Base-by-base conservation (phyloP, 2,797 vertebrate genomes). In the Setipinna tenuifilis region DNA sequence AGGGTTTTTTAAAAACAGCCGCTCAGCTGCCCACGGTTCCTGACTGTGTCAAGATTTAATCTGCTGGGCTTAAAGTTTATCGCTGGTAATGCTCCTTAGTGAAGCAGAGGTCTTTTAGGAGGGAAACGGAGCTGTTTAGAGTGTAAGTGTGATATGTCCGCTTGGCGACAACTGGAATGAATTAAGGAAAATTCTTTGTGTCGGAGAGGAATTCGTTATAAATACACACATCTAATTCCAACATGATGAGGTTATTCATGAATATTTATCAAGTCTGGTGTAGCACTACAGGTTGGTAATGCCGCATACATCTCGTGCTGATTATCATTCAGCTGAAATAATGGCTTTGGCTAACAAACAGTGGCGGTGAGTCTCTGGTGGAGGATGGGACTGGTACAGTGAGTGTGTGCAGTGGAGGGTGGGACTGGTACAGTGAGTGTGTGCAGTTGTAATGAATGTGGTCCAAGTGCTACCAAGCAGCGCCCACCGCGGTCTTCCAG, bases 361-460 rank as follows among this genome's bases (percentile, higher is more conserved):
- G 35, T 78, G 35, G 35, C 21, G 6, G 31, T 17, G 17, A 21
- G 6, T 78, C 31, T 78, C 16, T 78, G 17, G 9, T 78, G 71
- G 71, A 44, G 71, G 31, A 17, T 10, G 16, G 16, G 71, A 19
- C 16, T 44, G 71, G 31, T 0, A 3, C 4, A 4, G 31, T 16
- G 17, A 7, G 19, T 78, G 16, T 78, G 16, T 78, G 16, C 10
- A 10, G 16, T 35, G 28, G 68, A 35, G 68, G 28, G 31, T 9
- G 14, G 14, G 68, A 17, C 14, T 41, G 68, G 28, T 1, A 2
- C 4, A 4, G 31, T 16, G 17, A 6, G 31, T 41, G 68, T 41
- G 28, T 35, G 21, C 28, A 31, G 65, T 71, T 89, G 92, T 94
- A 94, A 95, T 95, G 93, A 95, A 94, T 90, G 88, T 86, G 1